phyloP scores from a whole-genome alignment of 1,140 invertebrate species.

The Heliothis virescens region DNA sequence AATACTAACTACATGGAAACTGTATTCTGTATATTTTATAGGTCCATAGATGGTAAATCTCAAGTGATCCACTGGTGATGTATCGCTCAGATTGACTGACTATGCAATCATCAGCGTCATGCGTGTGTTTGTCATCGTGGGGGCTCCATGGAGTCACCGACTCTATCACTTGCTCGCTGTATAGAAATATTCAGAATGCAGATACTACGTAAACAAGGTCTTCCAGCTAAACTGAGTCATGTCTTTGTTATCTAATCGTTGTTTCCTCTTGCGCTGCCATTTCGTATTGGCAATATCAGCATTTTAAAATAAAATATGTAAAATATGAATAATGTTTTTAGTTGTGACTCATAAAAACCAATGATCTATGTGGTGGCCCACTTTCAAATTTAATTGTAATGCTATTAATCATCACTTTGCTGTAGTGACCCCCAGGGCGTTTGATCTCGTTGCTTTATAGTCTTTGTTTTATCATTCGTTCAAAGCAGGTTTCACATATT shows the following conservation, averaged over 20 bases:
- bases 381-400: slow-evolving; percentile 17
- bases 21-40: background rate
- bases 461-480: background rate
- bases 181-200: slow-evolving; percentile 29
- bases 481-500: background rate
- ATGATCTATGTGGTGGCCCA: slow-evolving; percentile 8
- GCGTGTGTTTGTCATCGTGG: background rate
- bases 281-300: slow-evolving; percentile 40
- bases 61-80: too few species aligned
- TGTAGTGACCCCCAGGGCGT: background rate
- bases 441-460: background rate
- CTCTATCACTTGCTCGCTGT: background rate
- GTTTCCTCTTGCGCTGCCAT: slow-evolving; percentile 53
- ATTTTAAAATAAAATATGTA: slow-evolving; percentile 27
- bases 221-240: slow-evolving; percentile 58
- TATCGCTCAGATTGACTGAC: too few species aligned
- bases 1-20: slow-evolving; percentile 15
- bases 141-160: background rate
- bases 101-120: too few species aligned
- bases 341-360: background rate
- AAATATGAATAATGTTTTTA: slow-evolving; percentile 1
- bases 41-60: too few species aligned
- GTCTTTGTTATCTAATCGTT: slow-evolving; percentile 58
- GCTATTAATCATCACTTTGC: slow-evolving; percentile 4
- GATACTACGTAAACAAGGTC: slow-evolving; percentile 49